Evolutionary conservation across 2,888 invertebrate species (phyloP).

Genomic region (Caenorhabditis wallacei): DNA sequence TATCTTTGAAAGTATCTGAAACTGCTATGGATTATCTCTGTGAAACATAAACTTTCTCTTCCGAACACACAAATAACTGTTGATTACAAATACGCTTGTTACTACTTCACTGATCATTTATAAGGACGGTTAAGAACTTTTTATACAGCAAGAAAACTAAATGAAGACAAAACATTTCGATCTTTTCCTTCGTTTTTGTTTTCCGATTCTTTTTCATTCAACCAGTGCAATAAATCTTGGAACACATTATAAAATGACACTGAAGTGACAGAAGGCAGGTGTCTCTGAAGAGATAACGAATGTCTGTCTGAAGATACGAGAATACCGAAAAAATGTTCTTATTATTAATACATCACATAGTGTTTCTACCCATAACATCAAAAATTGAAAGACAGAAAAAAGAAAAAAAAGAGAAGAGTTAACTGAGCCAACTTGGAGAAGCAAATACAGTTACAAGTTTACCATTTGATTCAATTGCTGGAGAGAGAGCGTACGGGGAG

Average conservation of each 20-base stretch:
- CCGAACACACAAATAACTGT: too few species aligned
- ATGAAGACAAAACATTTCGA: constrained; percentile 1
- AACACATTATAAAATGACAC: constrained; percentile 8
- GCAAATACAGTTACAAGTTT: constrained; percentile 64
- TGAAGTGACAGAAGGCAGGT: constrained; percentile 17
- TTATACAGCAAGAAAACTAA: too few species aligned
- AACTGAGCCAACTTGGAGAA: constrained; percentile 71
- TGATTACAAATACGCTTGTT: too few species aligned
- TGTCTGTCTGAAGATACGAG: neutral
- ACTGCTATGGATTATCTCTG: too few species aligned
- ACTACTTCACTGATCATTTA: too few species aligned
- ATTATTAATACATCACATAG: constrained; percentile 23
- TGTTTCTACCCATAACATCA: constrained; percentile 29
- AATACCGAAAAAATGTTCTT: neutral
- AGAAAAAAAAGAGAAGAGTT: neutral
- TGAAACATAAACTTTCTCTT: too few species aligned
- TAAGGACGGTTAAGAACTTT: too few species aligned
- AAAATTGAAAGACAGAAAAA: neutral
- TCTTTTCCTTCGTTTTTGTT: constrained; percentile 6
- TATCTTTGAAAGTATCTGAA: too few species aligned
- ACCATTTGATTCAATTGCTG: constrained; percentile 67
- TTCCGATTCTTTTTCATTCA: neutral
- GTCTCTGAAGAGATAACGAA: constrained; percentile 2
- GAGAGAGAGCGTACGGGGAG: constrained; percentile 68
- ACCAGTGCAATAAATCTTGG: constrained; percentile 18